phyloP scores from a whole-genome alignment of 92 coral and sea anemone genomes.

The Epizoanthus rinbou region DNA sequence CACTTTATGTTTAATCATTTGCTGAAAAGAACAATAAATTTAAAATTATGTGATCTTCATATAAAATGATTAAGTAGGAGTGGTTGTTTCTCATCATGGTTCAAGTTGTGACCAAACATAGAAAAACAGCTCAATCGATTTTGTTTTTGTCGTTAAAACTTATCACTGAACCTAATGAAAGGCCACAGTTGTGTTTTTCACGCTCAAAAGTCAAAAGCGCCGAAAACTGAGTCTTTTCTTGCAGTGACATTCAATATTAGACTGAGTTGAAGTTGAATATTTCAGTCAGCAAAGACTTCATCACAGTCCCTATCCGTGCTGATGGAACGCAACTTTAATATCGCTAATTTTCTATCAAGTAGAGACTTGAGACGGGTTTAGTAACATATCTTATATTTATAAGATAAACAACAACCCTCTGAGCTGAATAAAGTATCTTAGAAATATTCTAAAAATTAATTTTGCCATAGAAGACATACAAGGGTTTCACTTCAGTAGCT shows the following conservation, averaged over 20 bases:
- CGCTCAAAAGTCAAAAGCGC: no score
- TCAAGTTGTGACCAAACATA: not conserved
- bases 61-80: not conserved
- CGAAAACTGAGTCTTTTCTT: no score
- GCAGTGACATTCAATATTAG: no score
- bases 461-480: not conserved
- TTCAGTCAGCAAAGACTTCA: not conserved
- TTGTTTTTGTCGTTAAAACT: no score
- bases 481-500: not conserved
- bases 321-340: not conserved
- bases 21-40: conserved; percentile 31
- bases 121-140: no score
- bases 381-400: not conserved
- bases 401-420: not conserved
- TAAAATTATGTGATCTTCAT: conserved; percentile 1
- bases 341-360: not conserved
- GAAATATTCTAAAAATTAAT: not conserved
- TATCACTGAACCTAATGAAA: not conserved
- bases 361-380: not conserved
- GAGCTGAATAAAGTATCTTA: no score
- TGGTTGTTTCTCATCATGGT: conserved; percentile 4
- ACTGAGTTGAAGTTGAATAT: not conserved
- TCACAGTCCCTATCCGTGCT: no score
- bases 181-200: not conserved
- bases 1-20: conserved; percentile 12